phyloP scores from a whole-genome alignment of 2,113 vertebrate genomes.

The Pelecanus crispus region DNA sequence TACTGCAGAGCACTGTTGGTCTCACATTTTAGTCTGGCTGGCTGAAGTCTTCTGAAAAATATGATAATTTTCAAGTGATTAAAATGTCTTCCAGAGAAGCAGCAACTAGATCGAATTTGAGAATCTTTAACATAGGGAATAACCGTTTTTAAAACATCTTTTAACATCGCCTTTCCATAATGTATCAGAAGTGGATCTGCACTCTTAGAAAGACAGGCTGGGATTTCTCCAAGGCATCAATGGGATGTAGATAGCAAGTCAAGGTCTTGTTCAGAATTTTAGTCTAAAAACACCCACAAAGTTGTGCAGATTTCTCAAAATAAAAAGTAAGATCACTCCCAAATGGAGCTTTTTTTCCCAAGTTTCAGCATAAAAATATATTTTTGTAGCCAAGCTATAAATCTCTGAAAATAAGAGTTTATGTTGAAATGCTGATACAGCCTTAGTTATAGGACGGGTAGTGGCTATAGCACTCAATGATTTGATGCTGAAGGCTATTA shows the following conservation, averaged over 20 bases:
- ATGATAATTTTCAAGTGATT: background rate
- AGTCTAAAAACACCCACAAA: background rate
- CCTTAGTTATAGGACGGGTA: background rate
- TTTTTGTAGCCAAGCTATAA: conserved; percentile 40
- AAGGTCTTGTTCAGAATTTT: background rate
- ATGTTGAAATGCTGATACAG: background rate
- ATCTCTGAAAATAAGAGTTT: conserved; percentile 11
- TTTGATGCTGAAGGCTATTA: background rate
- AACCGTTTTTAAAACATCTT: background rate
- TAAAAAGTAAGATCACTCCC: conserved; percentile 12
- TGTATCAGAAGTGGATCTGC: background rate
- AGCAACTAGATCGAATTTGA: background rate
- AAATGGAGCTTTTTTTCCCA: background rate
- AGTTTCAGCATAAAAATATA: conserved; percentile 8
- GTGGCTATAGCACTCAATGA: background rate
- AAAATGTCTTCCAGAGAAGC: background rate
- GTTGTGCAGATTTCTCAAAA: background rate
- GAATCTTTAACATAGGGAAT: background rate
- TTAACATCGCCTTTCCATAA: background rate
- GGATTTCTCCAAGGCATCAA: background rate
- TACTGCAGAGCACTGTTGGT: background rate
- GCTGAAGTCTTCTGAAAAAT: background rate
- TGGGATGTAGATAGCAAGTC: background rate
- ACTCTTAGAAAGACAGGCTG: background rate
- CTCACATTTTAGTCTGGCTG: background rate